Percentiles rank a stretch among this genome's conserved stretches.
Conservation (phyloP, 2,113 vertebrate genomes). For the Scolopax mira region DNA sequence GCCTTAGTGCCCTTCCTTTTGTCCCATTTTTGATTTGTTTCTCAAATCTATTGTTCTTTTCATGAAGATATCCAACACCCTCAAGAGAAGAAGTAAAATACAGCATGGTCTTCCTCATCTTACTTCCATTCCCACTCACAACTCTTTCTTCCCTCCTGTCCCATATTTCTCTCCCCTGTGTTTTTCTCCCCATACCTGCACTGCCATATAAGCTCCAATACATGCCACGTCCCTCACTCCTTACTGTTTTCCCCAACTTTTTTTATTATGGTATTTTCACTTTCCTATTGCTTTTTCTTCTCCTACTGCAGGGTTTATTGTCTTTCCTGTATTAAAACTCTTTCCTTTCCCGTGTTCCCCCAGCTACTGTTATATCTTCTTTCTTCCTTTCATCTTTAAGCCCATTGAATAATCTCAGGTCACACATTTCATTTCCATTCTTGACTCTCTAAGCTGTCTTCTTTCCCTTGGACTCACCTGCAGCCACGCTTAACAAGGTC, state of each 20-base stretch:
- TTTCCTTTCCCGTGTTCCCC: neutral
- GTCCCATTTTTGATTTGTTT: neutral
- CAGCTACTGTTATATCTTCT: neutral
- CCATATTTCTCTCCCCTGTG: neutral
- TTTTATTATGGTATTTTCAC: neutral
- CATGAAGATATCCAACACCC: neutral
- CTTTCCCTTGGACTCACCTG: neutral
- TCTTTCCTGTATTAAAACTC: neutral
- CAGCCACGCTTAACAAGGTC: neutral
- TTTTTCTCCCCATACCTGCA: neutral
- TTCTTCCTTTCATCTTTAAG: neutral
- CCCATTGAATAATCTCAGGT: neutral
- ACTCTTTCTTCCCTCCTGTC: neutral
- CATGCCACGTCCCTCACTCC: neutral
- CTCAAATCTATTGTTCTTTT: neutral
- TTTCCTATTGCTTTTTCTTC: neutral
- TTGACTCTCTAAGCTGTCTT: neutral
- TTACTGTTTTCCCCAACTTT: neutral
- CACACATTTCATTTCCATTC: neutral
- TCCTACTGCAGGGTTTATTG: neutral
- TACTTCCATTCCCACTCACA: neutral
- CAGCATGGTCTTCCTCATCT: neutral
- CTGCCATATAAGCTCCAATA: neutral
- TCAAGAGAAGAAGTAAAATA: neutral
- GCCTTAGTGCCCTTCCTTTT: neutral